phyloP scores from a whole-genome alignment of 1,140 invertebrate species.

The Eupristina koningsbergeri region DNA sequence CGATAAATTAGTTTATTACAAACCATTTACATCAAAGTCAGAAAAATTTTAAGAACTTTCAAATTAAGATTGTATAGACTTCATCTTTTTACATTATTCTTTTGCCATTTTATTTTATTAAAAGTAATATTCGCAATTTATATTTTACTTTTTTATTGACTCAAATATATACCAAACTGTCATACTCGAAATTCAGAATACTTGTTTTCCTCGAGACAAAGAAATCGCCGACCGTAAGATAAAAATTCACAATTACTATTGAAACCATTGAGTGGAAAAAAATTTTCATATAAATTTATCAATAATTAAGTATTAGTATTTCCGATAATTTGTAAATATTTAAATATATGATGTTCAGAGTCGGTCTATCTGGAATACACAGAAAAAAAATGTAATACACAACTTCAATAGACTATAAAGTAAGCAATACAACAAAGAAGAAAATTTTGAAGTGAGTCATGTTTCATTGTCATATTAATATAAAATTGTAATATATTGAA shows the following conservation, averaged over 20 bases:
- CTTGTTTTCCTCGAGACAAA: neutral
- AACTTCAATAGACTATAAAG: conserved; percentile 4
- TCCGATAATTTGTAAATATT: conserved; percentile 28
- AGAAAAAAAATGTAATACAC: conserved; percentile 6
- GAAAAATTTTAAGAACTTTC: neutral
- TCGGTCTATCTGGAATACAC: neutral
- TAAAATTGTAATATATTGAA: conserved; percentile 16
- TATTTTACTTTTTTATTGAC: too few species aligned
- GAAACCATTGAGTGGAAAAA: neutral
- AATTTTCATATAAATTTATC: conserved; percentile 17
- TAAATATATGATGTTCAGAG: conserved; percentile 24
- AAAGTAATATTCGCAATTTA: too few species aligned
- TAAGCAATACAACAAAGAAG: conserved; percentile 1
- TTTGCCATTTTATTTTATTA: too few species aligned
- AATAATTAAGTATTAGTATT: conserved; percentile 19
- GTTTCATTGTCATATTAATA: conserved; percentile 16
- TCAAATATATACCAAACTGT: neutral
- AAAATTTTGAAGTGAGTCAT: neutral
- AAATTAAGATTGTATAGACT: neutral
- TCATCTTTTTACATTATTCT: too few species aligned
- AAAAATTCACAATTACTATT: neutral
- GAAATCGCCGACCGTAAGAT: neutral
- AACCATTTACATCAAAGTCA: neutral
- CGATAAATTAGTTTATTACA: neutral
- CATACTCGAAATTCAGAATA: neutral